These are phyloP conservation scores for Eustalomyia histrio DNA, from an alignment of 2,888 invertebrate species.

Conservation along the genomic window DNA sequence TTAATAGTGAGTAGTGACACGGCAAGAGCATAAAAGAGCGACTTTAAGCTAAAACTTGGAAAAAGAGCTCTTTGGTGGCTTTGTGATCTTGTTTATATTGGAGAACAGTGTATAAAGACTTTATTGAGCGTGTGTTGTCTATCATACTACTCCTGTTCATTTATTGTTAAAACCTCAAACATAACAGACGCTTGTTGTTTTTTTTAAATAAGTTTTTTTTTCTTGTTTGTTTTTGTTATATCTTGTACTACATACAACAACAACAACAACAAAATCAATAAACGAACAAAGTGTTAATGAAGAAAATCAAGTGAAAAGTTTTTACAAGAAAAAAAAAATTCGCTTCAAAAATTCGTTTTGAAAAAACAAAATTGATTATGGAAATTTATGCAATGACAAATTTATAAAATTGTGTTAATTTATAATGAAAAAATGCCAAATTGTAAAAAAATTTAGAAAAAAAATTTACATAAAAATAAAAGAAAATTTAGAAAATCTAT, in stretches of 20 bases:
- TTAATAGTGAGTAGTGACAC: neutral
- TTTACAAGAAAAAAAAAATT: neutral
- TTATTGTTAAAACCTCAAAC: conserved; percentile 59
- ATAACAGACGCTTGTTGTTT: conserved; percentile 54
- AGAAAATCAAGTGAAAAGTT: neutral
- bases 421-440: too few relatives aligned
- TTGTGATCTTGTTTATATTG: conserved; percentile 37
- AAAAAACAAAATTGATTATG: neutral
- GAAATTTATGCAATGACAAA: too few relatives aligned
- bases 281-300: neutral
- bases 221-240: neutral
- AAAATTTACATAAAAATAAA: too few relatives aligned
- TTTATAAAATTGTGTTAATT: too few relatives aligned
- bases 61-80: neutral
- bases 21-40: conserved; percentile 6
- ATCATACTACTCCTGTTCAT: conserved; percentile 51
- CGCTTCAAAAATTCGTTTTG: neutral
- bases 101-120: conserved; percentile 2
- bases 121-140: conserved; percentile 36
- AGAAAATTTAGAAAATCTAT: too few relatives aligned
- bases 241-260: neutral
- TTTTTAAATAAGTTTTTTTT: neutral
- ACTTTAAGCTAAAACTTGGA: neutral
- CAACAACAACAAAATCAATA: conserved; percentile 12
- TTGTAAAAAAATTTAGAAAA: too few relatives aligned